Evolutionary conservation across 2,113 vertebrate species (phyloP).

Genomic region (Marmota monax): DNA sequence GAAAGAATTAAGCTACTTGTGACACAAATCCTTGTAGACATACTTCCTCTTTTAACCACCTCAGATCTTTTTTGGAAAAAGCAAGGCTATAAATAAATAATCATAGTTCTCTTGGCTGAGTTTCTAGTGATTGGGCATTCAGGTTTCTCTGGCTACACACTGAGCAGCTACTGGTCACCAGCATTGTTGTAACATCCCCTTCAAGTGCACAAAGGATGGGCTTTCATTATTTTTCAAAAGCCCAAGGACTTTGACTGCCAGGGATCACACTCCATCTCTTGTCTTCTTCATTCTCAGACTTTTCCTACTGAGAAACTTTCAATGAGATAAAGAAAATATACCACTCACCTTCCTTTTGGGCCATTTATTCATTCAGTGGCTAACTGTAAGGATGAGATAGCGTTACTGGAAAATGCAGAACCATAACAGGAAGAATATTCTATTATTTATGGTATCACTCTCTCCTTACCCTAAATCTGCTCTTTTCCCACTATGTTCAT

Average conservation of each 20-base stretch:
- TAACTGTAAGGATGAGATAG: not conserved
- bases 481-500: not conserved
- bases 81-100: constrained; percentile 58
- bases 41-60: constrained; percentile 41
- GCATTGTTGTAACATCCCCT: constrained; percentile 33
- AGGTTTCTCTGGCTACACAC: not conserved
- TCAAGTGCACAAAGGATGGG: not conserved
- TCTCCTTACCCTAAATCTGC: not conserved
- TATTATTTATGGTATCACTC: not conserved
- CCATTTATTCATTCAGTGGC: not conserved
- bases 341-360: not conserved
- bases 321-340: not conserved
- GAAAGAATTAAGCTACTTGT: constrained; percentile 39
- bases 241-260: not conserved
- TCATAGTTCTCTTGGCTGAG: constrained; percentile 3
- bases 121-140: constrained; percentile 43
- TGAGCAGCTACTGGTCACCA: constrained; percentile 13
- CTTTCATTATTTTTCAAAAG: constrained; percentile 63
- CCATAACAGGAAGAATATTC: not conserved
- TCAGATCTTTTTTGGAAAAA: constrained; percentile 38
- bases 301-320: constrained; percentile 41
- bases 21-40: constrained; percentile 60
- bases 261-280: not conserved
- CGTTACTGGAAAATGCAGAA: constrained; percentile 15
- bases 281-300: constrained; percentile 37